phyloP scores from a whole-genome alignment of 2,797 vertebrate genomes.

The Acipenser oxyrinchus region DNA sequence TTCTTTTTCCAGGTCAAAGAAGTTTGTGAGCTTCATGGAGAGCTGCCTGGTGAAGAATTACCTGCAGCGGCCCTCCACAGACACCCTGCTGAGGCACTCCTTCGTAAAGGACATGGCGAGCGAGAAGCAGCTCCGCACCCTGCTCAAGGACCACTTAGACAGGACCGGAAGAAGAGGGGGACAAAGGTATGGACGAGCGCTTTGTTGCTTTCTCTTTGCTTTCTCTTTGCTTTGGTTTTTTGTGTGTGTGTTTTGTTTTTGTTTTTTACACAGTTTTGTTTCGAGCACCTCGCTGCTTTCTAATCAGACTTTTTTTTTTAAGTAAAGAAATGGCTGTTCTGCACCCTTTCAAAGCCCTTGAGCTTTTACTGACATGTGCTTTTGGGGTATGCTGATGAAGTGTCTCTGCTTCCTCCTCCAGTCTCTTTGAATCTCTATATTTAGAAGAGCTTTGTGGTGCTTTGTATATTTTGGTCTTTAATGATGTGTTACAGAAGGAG shows the following conservation, averaged over 20 bases:
- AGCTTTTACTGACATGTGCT: neutral
- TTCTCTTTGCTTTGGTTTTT: neutral
- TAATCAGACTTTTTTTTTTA: neutral
- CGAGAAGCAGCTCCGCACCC: conserved; percentile 82
- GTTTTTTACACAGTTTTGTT: neutral
- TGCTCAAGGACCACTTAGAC: conserved; percentile 87
- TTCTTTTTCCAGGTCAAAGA: conserved; percentile 73
- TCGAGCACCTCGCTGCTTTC: neutral
- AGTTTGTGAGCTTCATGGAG: conserved; percentile 82
- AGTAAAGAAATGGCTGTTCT: neutral
- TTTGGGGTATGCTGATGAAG: neutral
- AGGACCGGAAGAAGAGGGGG: conserved; percentile 84
- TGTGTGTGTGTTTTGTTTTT: neutral
- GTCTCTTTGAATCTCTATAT: neutral
- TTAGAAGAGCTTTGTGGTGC: neutral
- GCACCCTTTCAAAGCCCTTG: neutral
- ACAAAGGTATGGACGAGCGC: conserved; percentile 66
- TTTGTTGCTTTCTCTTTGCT: too few species aligned
- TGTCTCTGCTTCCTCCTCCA: neutral
- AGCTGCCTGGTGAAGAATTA: conserved; percentile 89
- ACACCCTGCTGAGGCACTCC: conserved; percentile 80
- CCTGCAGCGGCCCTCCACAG: conserved; percentile 73
- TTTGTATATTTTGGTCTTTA: conserved; percentile 1
- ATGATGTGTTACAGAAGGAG: neutral
- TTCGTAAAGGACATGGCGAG: conserved; percentile 83